Evolutionary conservation across 2,797 vertebrate species (phyloP).

Genomic region (Tenualosa ilisha): DNA sequence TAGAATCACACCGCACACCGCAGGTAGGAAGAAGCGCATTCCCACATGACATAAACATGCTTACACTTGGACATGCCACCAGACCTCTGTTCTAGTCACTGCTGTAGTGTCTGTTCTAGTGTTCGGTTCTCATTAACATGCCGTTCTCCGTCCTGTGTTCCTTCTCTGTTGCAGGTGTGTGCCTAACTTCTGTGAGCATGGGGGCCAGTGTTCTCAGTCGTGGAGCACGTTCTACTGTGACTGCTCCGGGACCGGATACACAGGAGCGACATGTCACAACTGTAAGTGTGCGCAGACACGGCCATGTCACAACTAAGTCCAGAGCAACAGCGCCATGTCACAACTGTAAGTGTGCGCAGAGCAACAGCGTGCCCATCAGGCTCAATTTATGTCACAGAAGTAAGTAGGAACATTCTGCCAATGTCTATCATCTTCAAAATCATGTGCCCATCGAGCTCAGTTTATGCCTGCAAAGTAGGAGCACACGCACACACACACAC

Average conservation of each 20-base stretch:
- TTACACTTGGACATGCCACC: too few species aligned
- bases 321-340: conserved; percentile 72
- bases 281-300: conserved; percentile 74
- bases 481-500: too few species aligned
- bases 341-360: conserved; percentile 78
- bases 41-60: too few species aligned
- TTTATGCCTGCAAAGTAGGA: too few species aligned
- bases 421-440: not conserved
- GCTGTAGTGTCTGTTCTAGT: too few species aligned
- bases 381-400: too few species aligned
- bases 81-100: too few species aligned
- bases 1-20: too few species aligned
- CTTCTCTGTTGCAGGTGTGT: conserved; percentile 77
- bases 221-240: conserved; percentile 86
- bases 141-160: not conserved
- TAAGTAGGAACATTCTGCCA: too few species aligned
- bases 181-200: conserved; percentile 88
- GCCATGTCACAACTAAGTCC: too few species aligned
- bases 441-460: not conserved
- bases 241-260: conserved; percentile 84
- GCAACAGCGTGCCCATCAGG: too few species aligned
- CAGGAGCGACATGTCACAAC: conserved; percentile 87
- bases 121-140: not conserved
- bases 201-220: conserved; percentile 84
- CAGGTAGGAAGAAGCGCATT: too few species aligned